Evolutionary conservation across 2,113 vertebrate genomes (phyloP).

Genomic region (Dipodomys ordii): DNA sequence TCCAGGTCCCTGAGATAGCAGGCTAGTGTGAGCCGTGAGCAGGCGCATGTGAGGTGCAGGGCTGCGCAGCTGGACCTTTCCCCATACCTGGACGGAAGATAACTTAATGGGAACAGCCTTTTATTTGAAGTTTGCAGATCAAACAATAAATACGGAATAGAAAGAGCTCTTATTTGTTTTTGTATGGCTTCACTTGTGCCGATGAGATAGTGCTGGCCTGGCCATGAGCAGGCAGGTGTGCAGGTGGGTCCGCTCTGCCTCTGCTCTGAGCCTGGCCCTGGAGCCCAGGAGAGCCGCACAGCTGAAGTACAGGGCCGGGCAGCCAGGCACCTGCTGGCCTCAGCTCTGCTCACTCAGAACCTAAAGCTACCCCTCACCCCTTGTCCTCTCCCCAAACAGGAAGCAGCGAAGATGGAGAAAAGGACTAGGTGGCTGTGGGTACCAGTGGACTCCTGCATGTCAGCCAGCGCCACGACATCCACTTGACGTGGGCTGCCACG

Average conservation of each 20-base stretch:
- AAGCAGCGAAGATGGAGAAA: slow-evolving; percentile 98
- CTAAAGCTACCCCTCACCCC: neutral
- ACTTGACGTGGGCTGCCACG: no score
- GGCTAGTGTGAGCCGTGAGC: slow-evolving; percentile 1
- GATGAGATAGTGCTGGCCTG: slow-evolving; percentile 82
- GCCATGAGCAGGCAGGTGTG: slow-evolving; percentile 22
- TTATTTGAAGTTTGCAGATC: slow-evolving; percentile 71
- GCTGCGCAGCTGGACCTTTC: slow-evolving; percentile 51
- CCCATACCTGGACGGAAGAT: slow-evolving; percentile 67
- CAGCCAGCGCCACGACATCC: neutral
- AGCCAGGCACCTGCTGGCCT: neutral
- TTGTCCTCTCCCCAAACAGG: slow-evolving; percentile 83
- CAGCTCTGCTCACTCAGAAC: neutral
- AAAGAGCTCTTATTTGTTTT: slow-evolving; percentile 76
- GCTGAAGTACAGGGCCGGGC: slow-evolving; percentile 76
- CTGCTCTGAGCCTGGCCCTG: slow-evolving; percentile 66
- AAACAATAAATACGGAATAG: slow-evolving; percentile 48
- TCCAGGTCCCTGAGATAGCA: neutral
- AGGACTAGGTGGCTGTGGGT: slow-evolving; percentile 87
- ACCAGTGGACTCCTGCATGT: neutral
- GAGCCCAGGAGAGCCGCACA: slow-evolving; percentile 82
- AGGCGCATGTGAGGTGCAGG: slow-evolving; percentile 30
- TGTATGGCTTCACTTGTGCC: slow-evolving; percentile 52
- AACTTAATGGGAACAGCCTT: slow-evolving; percentile 62
- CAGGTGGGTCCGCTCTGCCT: neutral